Evolutionary conservation across 2,113 vertebrate genomes (phyloP).

Genomic region (Gymnarchus niloticus): DNA sequence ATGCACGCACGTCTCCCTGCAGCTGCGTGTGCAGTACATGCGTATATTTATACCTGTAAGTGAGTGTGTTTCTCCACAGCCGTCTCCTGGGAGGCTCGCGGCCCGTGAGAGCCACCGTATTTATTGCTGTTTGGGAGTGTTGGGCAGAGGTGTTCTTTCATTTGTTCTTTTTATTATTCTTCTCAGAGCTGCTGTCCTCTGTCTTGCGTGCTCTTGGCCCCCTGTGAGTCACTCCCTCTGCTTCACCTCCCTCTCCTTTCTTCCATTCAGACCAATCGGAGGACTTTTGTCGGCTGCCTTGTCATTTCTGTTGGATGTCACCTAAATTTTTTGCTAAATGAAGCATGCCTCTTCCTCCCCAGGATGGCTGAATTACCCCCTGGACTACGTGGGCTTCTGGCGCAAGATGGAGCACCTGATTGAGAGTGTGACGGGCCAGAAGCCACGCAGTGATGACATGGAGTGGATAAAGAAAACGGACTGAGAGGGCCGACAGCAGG

Average conservation of each 20-base stretch:
- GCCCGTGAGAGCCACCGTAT: neutral
- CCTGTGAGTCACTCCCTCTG: neutral
- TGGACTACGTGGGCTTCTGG: slow-evolving; percentile 65
- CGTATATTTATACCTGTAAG: slow-evolving; percentile 1
- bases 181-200: neutral
- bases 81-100: neutral
- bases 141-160: neutral
- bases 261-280: neutral
- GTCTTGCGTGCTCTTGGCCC: neutral
- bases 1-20: neutral
- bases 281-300: neutral
- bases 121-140: slow-evolving; percentile 11
- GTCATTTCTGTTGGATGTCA: neutral
- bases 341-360: neutral
- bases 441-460: slow-evolving; percentile 62
- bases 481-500: slow-evolving; percentile 26
- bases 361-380: slow-evolving; percentile 68
- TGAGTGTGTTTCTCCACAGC: neutral
- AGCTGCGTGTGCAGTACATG: neutral
- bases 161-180: neutral
- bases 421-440: slow-evolving; percentile 54
- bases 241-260: neutral
- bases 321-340: neutral
- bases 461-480: slow-evolving; percentile 63
- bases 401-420: slow-evolving; percentile 58